Base-by-base conservation (phyloP, 1,140 invertebrate species). In the Alviniconcha marisindica region DNA sequence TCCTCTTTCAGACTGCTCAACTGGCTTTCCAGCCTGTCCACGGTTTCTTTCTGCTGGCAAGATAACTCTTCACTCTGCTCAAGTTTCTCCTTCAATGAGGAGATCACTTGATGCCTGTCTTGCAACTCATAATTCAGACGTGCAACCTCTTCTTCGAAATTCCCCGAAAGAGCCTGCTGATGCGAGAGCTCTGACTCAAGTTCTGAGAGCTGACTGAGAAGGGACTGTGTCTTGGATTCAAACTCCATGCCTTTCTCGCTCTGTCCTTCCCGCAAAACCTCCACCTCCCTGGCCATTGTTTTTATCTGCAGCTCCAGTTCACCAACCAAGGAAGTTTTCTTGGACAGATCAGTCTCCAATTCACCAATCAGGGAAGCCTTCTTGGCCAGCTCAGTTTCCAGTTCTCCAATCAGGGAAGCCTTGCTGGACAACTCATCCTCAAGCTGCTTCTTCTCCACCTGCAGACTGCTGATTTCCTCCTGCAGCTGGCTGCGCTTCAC, bases 141-240 rank as follows among this genome's bases (percentile, higher is more conserved):
- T 36, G 76, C 40, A 54, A 87, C 51, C 48, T 83, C 77, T 18
- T 80, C 73, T 63, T 86, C 77, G 42, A 77, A 69, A 21, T 81
- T 83, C 44, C 48, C 56, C 31, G 82, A 77, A 28, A 60, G 76
- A 38, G 82, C 82, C 81, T 88, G 83, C 54, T 86, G 84, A 28
- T 84, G 54, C 24, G 79, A 48, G 14, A 89, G 69, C 81, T 89
- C 88, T 51, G 81, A 54, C 71, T 89, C 88, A 73, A 89, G 38
- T n/a, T 89, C 87, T 12, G 87, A 85, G 28, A 89, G 66, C 79
- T 89, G 88, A 42, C 33, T 42, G 2, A 89, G 77, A 42, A 89
- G 81, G 24, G 87, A 85, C 74, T 86, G 83, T 4, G 85, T 83
- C 66, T 88, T 89, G 21, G 80, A 73, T 56, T 88, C 88, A 80